Evolutionary conservation across 2,797 vertebrate species (phyloP), one percentile per base, ranked within the genome.

Genomic region (Carduelis carduelis): DNA sequence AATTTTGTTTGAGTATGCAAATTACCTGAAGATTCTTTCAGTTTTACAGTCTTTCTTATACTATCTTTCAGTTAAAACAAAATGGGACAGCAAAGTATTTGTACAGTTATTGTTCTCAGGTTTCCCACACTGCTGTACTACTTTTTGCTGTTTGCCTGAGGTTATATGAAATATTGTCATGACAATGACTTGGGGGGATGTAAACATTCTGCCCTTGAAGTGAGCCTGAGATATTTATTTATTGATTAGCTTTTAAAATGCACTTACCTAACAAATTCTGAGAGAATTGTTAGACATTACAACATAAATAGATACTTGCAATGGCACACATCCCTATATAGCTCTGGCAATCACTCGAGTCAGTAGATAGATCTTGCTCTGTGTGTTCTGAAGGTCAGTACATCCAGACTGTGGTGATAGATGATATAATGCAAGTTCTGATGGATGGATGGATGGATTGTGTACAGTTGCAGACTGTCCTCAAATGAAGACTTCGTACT

Each of bases 161-260:
- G 24, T 68, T 79, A 49, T 37, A 30, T 56, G 15, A 14, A 78
- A n/a, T 69, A 41, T 30, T 69, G 8, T 19, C 16, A 4, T 69
- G 77, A 77, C 9, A 27, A 7, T 43, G 47, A 16, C 41, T 53
- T 2, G 2, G 30, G 85, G 9, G 24, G 12, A 86, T 10, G 13
- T 79, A 76, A 72, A 24, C 10, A 34, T 89, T 81, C 46, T 78
- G 26, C 39, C 77, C 50, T 90, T 72, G 43, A 93, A 78, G 37
- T 30, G 30, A 83, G 8, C 30, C 47, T 77, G 32, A 83, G 39
- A 24, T 72, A 82, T 60, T 79, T 49, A 66, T 75, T 76, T 14
- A 90, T 87, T 87, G 30, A 90, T 66, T 90, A 52, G 37, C 56
- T 81, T 94, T 83, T 66, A 74, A 83, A 85, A 72, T 90, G 30